phyloP scores from a whole-genome alignment of 2,888 invertebrate genomes.

The Laspeyria flexula region DNA sequence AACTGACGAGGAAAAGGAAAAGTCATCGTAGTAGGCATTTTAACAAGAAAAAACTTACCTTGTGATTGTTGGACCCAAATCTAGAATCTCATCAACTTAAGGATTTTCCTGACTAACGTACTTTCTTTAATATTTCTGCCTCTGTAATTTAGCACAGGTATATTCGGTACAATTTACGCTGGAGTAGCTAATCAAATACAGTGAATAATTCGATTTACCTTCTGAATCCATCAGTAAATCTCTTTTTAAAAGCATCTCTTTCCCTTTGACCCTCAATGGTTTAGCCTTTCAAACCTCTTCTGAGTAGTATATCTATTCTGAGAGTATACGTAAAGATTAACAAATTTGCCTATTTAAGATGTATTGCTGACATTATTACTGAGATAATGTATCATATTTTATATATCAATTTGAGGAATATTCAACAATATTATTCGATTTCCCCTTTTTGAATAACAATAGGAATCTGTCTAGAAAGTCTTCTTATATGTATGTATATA shows the following conservation, averaged over 20 bases:
- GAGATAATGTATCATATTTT: too few relatives aligned
- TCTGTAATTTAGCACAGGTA: not conserved
- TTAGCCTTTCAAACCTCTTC: constrained; percentile 15
- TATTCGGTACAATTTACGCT: constrained; percentile 10
- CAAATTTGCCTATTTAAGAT: constrained; percentile 26
- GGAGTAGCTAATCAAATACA: constrained; percentile 21
- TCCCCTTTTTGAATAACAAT: too few relatives aligned
- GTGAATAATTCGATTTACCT: constrained; percentile 27
- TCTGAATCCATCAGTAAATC: constrained; percentile 18
- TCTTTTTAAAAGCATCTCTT: constrained; percentile 23
- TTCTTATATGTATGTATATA: too few relatives aligned
- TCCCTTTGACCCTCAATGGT: constrained; percentile 17
- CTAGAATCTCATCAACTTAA: not conserved
- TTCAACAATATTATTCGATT: too few relatives aligned
- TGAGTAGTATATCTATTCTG: constrained; percentile 7
- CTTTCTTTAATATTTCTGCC: not conserved
- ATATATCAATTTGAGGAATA: too few relatives aligned
- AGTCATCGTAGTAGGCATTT: too few relatives aligned
- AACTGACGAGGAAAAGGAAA: too few relatives aligned
- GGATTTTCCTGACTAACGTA: not conserved
- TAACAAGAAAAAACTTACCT: not conserved
- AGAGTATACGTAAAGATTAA: constrained; percentile 11
- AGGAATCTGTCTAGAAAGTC: too few relatives aligned
- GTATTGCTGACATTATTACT: not conserved
- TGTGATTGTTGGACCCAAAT: not conserved